Evolutionary conservation across 2,113 vertebrate genomes (phyloP).

Genomic region (Fulica atra): DNA sequence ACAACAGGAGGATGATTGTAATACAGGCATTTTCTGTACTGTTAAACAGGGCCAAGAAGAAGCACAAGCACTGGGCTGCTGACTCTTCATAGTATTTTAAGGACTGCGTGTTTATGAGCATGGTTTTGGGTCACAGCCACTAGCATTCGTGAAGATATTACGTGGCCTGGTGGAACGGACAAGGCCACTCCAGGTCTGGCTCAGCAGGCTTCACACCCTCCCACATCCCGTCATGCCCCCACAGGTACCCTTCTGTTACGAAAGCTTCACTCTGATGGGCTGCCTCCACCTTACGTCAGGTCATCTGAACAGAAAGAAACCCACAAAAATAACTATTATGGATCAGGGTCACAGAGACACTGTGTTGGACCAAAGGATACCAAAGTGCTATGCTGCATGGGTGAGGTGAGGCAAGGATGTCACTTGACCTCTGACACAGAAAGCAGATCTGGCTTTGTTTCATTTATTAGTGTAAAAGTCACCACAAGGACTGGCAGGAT

Average conservation of each 20-base stretch:
- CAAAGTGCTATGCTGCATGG: not conserved
- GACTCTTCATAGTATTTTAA: not conserved
- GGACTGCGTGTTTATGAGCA: not conserved
- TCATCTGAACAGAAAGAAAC: not conserved
- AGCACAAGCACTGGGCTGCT: not conserved
- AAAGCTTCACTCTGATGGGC: not conserved
- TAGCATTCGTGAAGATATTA: not conserved
- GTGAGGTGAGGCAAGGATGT: not conserved
- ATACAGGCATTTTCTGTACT: not conserved
- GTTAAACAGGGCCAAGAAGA: not conserved
- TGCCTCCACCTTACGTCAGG: not conserved
- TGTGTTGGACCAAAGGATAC: not conserved
- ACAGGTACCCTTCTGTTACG: not conserved
- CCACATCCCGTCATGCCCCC: not conserved
- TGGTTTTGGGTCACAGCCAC: not conserved
- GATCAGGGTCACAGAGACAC: not conserved
- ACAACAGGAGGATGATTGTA: not conserved
- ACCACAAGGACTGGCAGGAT: not conserved
- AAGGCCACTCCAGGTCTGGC: not conserved
- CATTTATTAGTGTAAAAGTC: not conserved
- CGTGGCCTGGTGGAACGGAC: not conserved
- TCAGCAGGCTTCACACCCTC: not conserved
- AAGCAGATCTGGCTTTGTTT: not conserved
- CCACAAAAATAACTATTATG: not conserved
- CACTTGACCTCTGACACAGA: not conserved